A percentile compares a stretch with the other conserved stretches of the same genome.
phyloP scores from a whole-genome alignment of 2,113 vertebrate species.

The Cathartes aura region DNA sequence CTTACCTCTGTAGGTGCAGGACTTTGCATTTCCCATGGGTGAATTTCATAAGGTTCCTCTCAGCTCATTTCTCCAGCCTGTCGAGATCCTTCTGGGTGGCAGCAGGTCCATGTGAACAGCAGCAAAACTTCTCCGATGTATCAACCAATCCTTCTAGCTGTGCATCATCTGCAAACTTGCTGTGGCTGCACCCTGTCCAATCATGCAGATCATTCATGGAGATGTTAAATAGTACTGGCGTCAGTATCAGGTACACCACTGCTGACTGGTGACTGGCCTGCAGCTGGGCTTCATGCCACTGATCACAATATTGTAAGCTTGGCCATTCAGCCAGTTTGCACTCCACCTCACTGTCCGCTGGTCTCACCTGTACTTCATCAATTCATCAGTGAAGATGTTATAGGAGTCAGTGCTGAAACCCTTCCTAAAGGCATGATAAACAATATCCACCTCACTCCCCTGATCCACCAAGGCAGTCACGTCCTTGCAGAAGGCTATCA shows the following conservation, averaged over 20 bases:
- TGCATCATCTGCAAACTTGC: background rate
- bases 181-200: background rate
- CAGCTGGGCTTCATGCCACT: background rate
- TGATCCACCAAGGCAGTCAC: background rate
- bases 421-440: background rate
- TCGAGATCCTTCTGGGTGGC: too few species aligned
- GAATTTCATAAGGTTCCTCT: background rate
- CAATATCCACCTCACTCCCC: background rate
- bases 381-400: background rate
- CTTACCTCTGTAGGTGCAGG: too few species aligned
- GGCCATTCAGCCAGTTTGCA: background rate
- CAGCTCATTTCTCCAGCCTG: too few species aligned
- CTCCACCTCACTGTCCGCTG: background rate
- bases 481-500: background rate
- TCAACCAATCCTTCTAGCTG: background rate
- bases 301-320: background rate
- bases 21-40: background rate
- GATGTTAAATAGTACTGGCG: background rate
- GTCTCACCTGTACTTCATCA: background rate
- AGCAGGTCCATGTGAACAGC: background rate
- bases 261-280: background rate
- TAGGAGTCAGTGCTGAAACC: background rate
- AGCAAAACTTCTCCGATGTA: background rate
- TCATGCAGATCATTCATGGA: background rate
- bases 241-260: background rate